Conservation (phyloP, 2,797 vertebrate species). For the Podargus strigoides region DNA sequence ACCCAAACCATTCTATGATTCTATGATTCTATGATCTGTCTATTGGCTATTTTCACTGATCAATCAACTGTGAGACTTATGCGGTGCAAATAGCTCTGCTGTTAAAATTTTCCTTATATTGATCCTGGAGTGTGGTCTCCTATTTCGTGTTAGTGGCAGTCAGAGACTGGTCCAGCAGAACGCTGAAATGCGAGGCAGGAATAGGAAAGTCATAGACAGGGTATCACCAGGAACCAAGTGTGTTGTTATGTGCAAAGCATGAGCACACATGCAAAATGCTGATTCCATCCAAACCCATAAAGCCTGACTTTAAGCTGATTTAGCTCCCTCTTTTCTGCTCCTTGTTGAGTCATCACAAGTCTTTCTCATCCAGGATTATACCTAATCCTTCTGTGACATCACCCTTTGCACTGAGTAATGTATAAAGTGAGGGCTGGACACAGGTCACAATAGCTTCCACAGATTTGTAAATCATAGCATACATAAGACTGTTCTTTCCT, state of each 20-base stretch:
- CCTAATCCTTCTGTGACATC: constrained; percentile 66
- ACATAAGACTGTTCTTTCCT: background rate
- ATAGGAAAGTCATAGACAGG: background rate
- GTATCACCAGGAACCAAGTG: background rate
- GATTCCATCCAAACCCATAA: constrained; percentile 75
- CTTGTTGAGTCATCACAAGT: constrained; percentile 70
- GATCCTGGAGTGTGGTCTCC: background rate
- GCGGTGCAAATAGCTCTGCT: background rate
- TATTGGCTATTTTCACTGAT: background rate
- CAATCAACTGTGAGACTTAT: background rate
- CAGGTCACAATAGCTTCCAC: background rate
- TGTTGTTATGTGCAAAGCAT: background rate
- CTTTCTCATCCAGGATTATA: constrained; percentile 60
- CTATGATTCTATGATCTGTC: too few species aligned
- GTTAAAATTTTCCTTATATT: background rate
- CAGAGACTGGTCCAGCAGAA: background rate
- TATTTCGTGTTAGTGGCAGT: background rate
- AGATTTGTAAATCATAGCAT: background rate
- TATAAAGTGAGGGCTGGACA: constrained; percentile 41
- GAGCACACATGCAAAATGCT: constrained; percentile 65
- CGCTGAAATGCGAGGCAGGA: background rate
- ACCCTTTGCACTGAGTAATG: constrained; percentile 27
- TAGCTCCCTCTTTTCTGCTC: constrained; percentile 68
- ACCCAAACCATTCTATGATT: too few species aligned
- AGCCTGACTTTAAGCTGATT: constrained; percentile 76